Conservation (phyloP, 2,113 vertebrate genomes). For the Gallinago undulata region DNA sequence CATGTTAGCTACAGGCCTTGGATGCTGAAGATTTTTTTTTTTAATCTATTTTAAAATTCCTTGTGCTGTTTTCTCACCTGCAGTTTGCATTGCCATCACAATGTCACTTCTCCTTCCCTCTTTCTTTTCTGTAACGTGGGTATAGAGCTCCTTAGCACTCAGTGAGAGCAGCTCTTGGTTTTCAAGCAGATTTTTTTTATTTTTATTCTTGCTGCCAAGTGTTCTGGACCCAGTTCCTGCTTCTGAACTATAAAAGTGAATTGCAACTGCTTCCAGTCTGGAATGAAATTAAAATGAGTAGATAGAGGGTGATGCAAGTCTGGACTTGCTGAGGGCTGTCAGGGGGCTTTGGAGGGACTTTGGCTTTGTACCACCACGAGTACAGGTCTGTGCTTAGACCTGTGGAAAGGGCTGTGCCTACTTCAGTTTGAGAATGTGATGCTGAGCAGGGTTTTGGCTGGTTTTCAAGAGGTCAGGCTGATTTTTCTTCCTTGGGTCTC, state of each 20-base stretch:
- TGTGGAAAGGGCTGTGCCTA: neutral
- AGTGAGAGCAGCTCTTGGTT: neutral
- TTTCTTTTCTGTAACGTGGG: neutral
- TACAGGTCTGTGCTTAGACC: neutral
- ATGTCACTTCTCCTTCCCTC: neutral
- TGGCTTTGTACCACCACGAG: neutral
- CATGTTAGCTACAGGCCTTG: neutral
- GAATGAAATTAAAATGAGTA: neutral
- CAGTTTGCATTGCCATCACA: neutral
- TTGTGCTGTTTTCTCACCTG: neutral
- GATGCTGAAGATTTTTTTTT: neutral
- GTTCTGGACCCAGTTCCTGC: neutral
- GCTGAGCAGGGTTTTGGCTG: neutral
- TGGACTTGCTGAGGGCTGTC: neutral
- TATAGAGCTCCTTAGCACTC: neutral
- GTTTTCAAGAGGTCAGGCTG: neutral
- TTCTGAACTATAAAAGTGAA: constrained; percentile 5
- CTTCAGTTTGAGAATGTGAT: neutral
- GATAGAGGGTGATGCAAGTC: neutral
- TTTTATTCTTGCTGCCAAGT: neutral
- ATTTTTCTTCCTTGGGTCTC: neutral
- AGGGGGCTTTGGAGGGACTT: neutral
- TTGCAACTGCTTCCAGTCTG: neutral
- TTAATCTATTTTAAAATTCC: neutral
- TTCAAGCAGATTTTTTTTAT: neutral